Evolutionary conservation across 2,888 invertebrate genomes (phyloP).

Genomic region (Rhimphoctona megacephalus): DNA sequence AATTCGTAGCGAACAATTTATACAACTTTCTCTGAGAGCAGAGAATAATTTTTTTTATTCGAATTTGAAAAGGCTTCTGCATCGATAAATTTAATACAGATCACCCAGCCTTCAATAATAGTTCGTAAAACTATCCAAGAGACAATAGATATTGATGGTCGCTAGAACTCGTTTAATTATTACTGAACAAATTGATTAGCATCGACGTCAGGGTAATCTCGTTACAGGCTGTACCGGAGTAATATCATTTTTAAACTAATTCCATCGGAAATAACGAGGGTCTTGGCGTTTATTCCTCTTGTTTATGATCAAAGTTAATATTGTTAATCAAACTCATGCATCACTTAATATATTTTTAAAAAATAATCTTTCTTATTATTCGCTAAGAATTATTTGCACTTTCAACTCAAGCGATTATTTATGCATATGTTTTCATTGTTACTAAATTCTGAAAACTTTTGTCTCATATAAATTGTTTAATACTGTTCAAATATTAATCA

Average conservation of each 20-base stretch:
- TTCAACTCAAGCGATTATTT: not conserved
- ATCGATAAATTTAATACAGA: not conserved
- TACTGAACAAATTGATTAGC: conserved; percentile 15
- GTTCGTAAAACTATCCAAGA: not conserved
- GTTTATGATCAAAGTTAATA: not conserved
- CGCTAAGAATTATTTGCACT: conserved; percentile 2
- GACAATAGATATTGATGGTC: conserved; percentile 20
- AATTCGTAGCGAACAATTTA: not conserved
- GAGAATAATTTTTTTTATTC: not conserved
- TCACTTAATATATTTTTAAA: not conserved
- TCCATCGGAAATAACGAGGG: not conserved
- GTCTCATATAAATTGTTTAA: not conserved
- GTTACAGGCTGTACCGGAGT: not conserved
- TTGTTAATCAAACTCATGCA: not conserved
- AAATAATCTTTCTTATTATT: not conserved
- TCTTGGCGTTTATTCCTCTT: not conserved
- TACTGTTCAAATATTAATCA: not conserved
- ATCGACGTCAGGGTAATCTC: not conserved
- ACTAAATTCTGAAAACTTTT: not conserved
- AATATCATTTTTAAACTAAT: conserved; percentile 7
- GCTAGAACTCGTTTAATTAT: not conserved
- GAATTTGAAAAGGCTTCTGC: not conserved
- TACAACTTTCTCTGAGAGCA: not conserved
- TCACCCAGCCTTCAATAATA: not conserved
- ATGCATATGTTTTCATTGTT: not conserved